Conservation (phyloP, 1,140 invertebrate species). For the Leptinotarsa undecemlineata region DNA sequence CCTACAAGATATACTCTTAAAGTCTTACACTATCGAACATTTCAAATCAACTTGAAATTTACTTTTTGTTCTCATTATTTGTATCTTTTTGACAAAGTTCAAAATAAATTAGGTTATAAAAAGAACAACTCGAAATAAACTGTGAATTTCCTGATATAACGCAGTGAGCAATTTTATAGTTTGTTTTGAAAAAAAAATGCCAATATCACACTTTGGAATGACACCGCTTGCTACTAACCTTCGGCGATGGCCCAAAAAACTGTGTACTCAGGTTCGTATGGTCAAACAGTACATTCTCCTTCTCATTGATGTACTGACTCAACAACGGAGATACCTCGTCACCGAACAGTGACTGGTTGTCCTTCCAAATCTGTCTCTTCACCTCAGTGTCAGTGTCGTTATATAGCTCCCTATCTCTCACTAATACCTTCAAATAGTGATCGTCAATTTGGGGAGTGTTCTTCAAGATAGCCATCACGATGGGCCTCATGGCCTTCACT, state of each 20-base stretch:
- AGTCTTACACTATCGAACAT: no score
- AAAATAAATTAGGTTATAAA: no score
- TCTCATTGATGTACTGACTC: slow-evolving; percentile 91
- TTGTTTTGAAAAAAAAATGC: background rate
- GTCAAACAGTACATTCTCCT: slow-evolving; percentile 89
- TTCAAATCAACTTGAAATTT: background rate
- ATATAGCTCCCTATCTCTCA: slow-evolving; percentile 90
- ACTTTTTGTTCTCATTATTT: background rate
- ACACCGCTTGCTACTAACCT: slow-evolving; percentile 59
- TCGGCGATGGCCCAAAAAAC: slow-evolving; percentile 91
- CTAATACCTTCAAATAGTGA: slow-evolving; percentile 84
- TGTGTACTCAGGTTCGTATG: slow-evolving; percentile 85
- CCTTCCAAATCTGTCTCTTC: slow-evolving; percentile 97
- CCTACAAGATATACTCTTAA: slow-evolving; percentile 51
- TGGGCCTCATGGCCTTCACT: slow-evolving; percentile 89
- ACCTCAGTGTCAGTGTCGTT: slow-evolving; percentile 95
- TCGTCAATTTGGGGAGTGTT: slow-evolving; percentile 94
- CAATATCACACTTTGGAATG: background rate
- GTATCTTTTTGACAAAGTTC: background rate
- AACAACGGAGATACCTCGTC: slow-evolving; percentile 95
- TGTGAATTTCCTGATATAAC: no score
- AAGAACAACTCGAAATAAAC: no score
- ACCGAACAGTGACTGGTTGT: slow-evolving; percentile 94
- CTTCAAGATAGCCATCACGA: slow-evolving; percentile 92
- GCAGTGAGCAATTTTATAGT: no score